Evolutionary conservation across 2,797 vertebrate genomes (phyloP).

Genomic region (Trichosurus vulpecula): DNA sequence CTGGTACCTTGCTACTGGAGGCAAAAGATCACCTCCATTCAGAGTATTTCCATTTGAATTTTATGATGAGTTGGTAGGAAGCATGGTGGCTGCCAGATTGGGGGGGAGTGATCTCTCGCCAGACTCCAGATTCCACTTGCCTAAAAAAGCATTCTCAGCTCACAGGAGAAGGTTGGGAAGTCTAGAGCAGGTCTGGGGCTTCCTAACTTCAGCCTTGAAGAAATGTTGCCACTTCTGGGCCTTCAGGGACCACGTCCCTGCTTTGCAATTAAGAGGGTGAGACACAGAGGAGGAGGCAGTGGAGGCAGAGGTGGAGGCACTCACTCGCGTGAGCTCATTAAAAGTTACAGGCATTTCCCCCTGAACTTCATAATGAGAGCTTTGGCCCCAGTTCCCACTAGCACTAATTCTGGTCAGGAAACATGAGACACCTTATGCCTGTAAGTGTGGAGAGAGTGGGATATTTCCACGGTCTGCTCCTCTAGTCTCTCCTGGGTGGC

Average conservation of each 20-base stretch:
- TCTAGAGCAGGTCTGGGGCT: slow-evolving; percentile 41
- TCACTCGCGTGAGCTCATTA: slow-evolving; percentile 56
- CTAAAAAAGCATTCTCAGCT: neutral
- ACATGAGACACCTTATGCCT: neutral
- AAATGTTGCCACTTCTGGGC: slow-evolving; percentile 46
- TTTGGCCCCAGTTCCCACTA: slow-evolving; percentile 23
- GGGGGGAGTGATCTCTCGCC: slow-evolving; percentile 28
- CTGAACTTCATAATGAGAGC: slow-evolving; percentile 49
- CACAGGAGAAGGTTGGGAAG: slow-evolving; percentile 13
- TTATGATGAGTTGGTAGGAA: slow-evolving; percentile 41
- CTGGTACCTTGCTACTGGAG: slow-evolving; percentile 47
- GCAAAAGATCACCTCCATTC: slow-evolving; percentile 58
- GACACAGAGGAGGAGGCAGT: slow-evolving; percentile 17
- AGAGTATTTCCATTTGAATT: slow-evolving; percentile 54
- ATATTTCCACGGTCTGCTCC: neutral
- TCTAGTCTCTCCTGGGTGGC: neutral
- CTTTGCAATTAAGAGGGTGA: slow-evolving; percentile 47
- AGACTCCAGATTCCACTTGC: neutral
- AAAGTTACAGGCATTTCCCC: slow-evolving; percentile 55
- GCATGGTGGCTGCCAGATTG: slow-evolving; percentile 49
- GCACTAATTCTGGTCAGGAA: slow-evolving; percentile 34
- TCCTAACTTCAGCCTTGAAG: slow-evolving; percentile 41
- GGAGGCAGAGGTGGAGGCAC: slow-evolving; percentile 21
- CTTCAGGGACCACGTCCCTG: slow-evolving; percentile 11
- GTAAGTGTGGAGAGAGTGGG: neutral